Percentiles rank a stretch among this genome's conserved stretches.
Conservation (phyloP, 2,113 vertebrate genomes). For the Mionectes macconnelli region DNA sequence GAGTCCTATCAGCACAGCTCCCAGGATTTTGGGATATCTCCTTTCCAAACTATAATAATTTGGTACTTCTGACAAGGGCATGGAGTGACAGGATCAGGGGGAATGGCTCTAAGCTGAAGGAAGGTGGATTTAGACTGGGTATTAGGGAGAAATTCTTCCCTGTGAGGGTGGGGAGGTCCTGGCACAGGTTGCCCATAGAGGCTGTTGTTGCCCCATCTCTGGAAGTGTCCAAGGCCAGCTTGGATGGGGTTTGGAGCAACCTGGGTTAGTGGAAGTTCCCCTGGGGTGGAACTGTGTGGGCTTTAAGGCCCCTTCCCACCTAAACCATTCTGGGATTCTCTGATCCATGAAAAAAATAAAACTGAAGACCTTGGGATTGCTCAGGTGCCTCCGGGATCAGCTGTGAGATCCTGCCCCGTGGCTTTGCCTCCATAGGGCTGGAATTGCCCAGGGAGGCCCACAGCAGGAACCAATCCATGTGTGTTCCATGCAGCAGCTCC, state of each 20-base stretch:
- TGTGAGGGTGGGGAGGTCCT: background rate
- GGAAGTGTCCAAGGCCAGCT: background rate
- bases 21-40: background rate
- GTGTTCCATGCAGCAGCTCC: background rate
- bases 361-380: accelerated
- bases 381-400: background rate
- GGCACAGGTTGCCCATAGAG: background rate
- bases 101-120: background rate
- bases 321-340: background rate
- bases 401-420: background rate
- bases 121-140: background rate
- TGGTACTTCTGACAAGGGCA: background rate
- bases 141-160: background rate
- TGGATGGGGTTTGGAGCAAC: background rate
- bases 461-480: background rate
- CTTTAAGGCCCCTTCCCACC: background rate
- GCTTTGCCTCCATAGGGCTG: accelerated
- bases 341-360: background rate
- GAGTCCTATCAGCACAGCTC: background rate
- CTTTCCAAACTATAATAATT: background rate
- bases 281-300: background rate
- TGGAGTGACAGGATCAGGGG: background rate
- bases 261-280: background rate
- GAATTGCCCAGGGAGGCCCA: background rate
- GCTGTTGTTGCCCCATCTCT: background rate